Percentiles rank a stretch among this genome's conserved stretches.
phyloP scores from a whole-genome alignment of 2,113 vertebrate genomes.

The Gymnogyps californianus region DNA sequence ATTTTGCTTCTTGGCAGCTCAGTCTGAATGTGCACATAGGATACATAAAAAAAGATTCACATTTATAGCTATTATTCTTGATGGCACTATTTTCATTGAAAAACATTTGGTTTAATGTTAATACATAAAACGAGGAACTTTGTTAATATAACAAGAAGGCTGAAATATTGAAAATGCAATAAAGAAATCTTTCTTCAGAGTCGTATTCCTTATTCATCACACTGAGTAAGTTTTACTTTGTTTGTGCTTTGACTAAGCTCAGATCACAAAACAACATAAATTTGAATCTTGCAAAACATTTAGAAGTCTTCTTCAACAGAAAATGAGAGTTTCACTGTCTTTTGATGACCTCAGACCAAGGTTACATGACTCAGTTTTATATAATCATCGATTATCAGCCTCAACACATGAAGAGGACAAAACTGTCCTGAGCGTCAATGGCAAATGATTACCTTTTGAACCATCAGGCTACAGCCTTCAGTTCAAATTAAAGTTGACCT shows the following conservation, averaged over 20 bases:
- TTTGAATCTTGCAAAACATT: neutral
- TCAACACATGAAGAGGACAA: neutral
- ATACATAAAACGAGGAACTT: neutral
- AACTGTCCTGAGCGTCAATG: neutral
- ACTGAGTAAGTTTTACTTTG: neutral
- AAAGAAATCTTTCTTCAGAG: neutral
- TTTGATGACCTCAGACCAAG: neutral
- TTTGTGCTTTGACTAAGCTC: neutral
- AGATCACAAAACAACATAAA: neutral
- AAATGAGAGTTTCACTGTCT: neutral
- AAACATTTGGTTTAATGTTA: neutral
- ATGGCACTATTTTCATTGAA: neutral
- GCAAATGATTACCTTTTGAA: neutral
- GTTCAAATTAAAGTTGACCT: neutral
- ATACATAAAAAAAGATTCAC: neutral
- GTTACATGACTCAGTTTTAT: neutral
- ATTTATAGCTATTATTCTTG: neutral
- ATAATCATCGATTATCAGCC: neutral
- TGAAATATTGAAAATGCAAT: neutral
- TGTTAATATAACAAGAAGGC: neutral
- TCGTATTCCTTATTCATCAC: neutral
- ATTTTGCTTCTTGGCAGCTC: neutral
- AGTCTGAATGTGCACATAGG: neutral
- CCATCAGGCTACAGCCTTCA: neutral
- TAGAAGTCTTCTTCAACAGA: neutral